Evolutionary conservation across 1,140 invertebrate species (phyloP), one percentile per base, ranked within the genome.

Genomic region (Dufourea novaeangliae): DNA sequence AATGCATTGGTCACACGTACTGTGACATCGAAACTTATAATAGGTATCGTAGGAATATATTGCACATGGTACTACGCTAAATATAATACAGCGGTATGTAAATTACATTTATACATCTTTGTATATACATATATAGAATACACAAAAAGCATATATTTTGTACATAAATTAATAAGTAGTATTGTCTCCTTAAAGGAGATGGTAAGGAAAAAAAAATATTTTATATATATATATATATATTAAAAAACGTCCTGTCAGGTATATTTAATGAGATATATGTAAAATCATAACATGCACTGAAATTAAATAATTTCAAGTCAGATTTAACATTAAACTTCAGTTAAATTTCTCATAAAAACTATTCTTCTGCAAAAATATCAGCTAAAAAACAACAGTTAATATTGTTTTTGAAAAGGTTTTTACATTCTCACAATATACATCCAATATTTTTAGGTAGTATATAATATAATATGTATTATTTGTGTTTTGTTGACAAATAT

Each of bases 81-180:
- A 92, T 97, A 97, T 86, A 95, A 96, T 91, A 92, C 90, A 75
- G 95, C 95, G 90, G 95, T 96, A 93, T 94, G 95, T 94, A 32
- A 50, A 17, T 8, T 50, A 17, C n/a, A 0, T n/a, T 50, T 50
- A 50, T 22, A 59, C 8, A 61, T 29, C 29, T 20, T 68, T 44
- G 34, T 61, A 17, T 69, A 32, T 63, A 20, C 12, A 68, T 29
- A 29, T 29, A 29, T 17, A 34, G 72, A 37, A 34, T 37, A 32
- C 34, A 29, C 17, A n/a, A n/a, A 44, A 27, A 12, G 29, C 29
- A 67, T 52, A 44, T 39, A 34, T 14, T 73, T 34, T 44, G 22
- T 63, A n/a, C 14, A 3, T 20, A 20, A 6, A 20, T 20, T 44
- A 44, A 2, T 5, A 46, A 46, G 2, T n/a, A 20, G 17, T 46